Percentiles rank a stretch among this genome's conserved stretches.
These are phyloP conservation scores for Reticulitermes speratus DNA, from an alignment of 1,140 invertebrate genomes.

Conservation along the genomic window DNA sequence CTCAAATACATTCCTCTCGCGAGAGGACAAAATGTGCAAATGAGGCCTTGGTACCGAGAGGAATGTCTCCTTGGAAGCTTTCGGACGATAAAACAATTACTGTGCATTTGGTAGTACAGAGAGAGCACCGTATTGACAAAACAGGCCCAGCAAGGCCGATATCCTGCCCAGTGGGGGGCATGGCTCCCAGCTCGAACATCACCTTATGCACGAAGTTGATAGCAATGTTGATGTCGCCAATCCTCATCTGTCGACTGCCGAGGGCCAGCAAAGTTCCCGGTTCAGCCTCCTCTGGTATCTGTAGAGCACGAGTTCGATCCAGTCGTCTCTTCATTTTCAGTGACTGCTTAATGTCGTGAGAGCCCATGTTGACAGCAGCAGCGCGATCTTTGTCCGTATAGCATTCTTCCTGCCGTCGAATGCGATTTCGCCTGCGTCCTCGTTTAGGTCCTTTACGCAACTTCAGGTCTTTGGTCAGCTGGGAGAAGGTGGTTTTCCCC, in stretches of 20 bases:
- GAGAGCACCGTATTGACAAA: too few relatives aligned
- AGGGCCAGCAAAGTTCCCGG: slow-evolving; percentile 70
- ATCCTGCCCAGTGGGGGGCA: too few relatives aligned
- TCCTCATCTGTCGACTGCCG: slow-evolving; percentile 70
- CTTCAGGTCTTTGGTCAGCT: slow-evolving; percentile 50
- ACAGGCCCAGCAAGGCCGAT: too few relatives aligned
- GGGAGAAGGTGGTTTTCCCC: slow-evolving; percentile 37
- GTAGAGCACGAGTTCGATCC: slow-evolving; percentile 68
- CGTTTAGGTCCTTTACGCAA: slow-evolving; percentile 44
- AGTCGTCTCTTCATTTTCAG: slow-evolving; percentile 75
- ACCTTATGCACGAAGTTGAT: slow-evolving; percentile 80
- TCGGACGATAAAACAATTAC: too few relatives aligned
- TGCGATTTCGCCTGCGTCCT: slow-evolving; percentile 44
- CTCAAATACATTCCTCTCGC: too few relatives aligned
- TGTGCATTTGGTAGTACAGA: too few relatives aligned
- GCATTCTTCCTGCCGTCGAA: slow-evolving; percentile 63
- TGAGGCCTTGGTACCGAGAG: too few relatives aligned
- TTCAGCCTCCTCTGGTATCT: slow-evolving; percentile 77
- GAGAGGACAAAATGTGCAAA: too few relatives aligned
- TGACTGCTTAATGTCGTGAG: slow-evolving; percentile 79
- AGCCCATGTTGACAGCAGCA: slow-evolving; percentile 81
- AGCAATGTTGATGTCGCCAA: slow-evolving; percentile 67
- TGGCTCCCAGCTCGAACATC: background rate
- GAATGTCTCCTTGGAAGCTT: too few relatives aligned
- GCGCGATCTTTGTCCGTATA: slow-evolving; percentile 90